Evolutionary conservation across 2,888 invertebrate genomes (phyloP).

Genomic region (Noctua fimbriata): DNA sequence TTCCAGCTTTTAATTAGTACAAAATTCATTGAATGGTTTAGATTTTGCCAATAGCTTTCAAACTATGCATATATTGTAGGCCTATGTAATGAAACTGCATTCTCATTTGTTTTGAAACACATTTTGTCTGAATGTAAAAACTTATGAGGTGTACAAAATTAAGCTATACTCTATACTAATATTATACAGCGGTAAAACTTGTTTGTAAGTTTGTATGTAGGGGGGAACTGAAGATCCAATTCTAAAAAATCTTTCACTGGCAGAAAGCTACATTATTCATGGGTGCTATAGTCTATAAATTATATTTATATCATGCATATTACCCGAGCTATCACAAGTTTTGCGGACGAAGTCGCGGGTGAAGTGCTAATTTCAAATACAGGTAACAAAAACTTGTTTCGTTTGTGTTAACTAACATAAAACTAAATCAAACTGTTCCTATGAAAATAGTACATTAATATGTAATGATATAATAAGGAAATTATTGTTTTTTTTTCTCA

Average conservation of each 20-base stretch:
- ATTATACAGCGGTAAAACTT: no score
- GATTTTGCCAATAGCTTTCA: conserved; percentile 40
- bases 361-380: not conserved
- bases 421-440: not conserved
- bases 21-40: conserved; percentile 58
- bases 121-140: not conserved
- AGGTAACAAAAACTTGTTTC: not conserved
- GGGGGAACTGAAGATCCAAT: no score
- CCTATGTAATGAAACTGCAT: conserved; percentile 12
- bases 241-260: no score
- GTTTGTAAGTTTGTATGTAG: no score
- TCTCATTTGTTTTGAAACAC: conserved; percentile 19
- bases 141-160: not conserved
- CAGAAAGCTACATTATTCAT: no score
- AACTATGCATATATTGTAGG: conserved; percentile 2
- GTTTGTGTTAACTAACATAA: not conserved
- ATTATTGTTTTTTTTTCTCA: not conserved
- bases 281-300: no score
- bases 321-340: no score
- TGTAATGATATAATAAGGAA: no score
- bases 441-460: no score
- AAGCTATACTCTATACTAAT: not conserved
- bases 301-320: no score
- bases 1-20: conserved; percentile 66
- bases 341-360: no score